Conservation (phyloP, 2,797 vertebrate species). For the Neosalanx taihuensis region DNA sequence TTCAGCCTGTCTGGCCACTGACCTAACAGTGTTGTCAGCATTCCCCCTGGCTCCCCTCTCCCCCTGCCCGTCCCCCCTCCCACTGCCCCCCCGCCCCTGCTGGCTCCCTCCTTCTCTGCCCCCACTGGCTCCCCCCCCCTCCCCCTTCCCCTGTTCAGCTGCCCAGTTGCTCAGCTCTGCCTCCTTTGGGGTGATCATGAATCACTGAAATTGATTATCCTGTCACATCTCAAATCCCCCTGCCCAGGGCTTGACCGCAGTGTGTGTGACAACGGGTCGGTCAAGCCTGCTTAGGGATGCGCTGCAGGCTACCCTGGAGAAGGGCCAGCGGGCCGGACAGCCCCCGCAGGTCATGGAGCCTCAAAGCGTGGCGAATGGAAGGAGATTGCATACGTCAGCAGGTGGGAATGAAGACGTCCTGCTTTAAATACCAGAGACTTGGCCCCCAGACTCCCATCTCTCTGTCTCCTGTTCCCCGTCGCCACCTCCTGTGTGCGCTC, state of each 20-base stretch:
- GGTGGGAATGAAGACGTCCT: conserved; percentile 70
- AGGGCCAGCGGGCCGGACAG: conserved; percentile 49
- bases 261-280: conserved; percentile 72
- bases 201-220: conserved; percentile 76
- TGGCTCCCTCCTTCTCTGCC: conserved; percentile 38
- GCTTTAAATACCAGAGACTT: conserved; percentile 59
- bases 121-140: conserved; percentile 21
- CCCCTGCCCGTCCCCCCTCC: conserved; percentile 55
- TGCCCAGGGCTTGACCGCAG: conserved; percentile 63
- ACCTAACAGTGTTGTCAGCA: conserved; percentile 60
- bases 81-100: conserved; percentile 31
- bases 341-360: conserved; percentile 61
- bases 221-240: conserved; percentile 72
- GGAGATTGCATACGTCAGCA: conserved; percentile 63
- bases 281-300: conserved; percentile 74
- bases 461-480: conserved; percentile 44
- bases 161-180: conserved; percentile 53
- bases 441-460: conserved; percentile 25
- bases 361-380: conserved; percentile 63
- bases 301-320: conserved; percentile 45
- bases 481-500: conserved; percentile 33
- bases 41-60: conserved; percentile 35
- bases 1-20: conserved; percentile 26
- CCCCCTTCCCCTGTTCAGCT: conserved; percentile 58
- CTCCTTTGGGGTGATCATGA: conserved; percentile 64